Evolutionary conservation across 2,888 invertebrate species (phyloP).

Genomic region (Myopa testacea): DNA sequence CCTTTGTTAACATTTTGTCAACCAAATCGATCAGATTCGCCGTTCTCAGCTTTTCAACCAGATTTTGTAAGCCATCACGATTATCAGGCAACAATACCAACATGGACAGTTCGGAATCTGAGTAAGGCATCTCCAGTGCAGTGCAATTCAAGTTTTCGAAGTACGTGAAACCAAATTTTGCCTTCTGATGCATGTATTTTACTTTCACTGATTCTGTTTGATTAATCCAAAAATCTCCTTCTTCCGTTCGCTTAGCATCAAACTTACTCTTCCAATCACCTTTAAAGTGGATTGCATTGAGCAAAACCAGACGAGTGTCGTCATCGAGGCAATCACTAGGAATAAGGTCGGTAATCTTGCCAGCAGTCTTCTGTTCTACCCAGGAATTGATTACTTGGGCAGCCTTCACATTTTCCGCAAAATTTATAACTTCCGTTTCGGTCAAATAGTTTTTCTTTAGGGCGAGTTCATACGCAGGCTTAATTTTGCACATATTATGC

Average conservation of each 20-base stretch:
- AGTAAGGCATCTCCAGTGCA: conserved; percentile 80
- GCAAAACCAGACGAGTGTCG: conserved; percentile 77
- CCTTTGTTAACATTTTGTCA: conserved; percentile 53
- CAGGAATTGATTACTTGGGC: conserved; percentile 81
- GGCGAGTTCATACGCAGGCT: conserved; percentile 71
- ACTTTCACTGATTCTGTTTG: conserved; percentile 72
- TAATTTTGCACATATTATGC: conserved; percentile 72
- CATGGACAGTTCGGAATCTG: conserved; percentile 79
- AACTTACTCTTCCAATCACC: conserved; percentile 84
- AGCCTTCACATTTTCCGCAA: conserved; percentile 70
- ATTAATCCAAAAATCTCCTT: conserved; percentile 76
- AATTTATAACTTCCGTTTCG: conserved; percentile 76
- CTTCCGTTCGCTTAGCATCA: conserved; percentile 71
- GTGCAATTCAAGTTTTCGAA: conserved; percentile 70
- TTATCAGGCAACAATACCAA: conserved; percentile 80
- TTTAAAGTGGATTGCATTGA: conserved; percentile 91
- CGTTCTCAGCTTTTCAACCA: conserved; percentile 75
- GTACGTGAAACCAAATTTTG: conserved; percentile 69
- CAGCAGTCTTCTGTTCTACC: conserved; percentile 83
- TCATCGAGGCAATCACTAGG: conserved; percentile 71
- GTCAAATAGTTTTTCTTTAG: conserved; percentile 77
- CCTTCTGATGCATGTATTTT: conserved; percentile 78
- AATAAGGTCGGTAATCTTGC: conserved; percentile 85
- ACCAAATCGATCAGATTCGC: conserved; percentile 72
- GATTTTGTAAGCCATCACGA: conserved; percentile 74